phyloP scores from a whole-genome alignment of 2,113 vertebrate genomes.

The Vidua chalybeata region DNA sequence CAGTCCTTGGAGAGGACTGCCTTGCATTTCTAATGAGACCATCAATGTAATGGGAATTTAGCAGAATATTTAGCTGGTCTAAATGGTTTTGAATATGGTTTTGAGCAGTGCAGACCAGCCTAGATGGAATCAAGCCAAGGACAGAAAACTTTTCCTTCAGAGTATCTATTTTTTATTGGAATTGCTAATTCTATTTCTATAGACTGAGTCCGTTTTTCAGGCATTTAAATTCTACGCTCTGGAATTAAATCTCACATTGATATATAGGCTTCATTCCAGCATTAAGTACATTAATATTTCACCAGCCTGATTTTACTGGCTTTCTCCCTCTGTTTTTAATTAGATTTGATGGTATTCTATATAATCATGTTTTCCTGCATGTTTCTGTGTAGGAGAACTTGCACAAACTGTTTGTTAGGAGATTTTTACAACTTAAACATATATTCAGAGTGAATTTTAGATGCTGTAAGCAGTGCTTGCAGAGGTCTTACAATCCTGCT shows the following conservation, averaged over 20 bases:
- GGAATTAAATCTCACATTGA: slow-evolving; percentile 53
- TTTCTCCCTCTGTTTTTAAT: slow-evolving; percentile 41
- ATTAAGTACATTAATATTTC: slow-evolving; percentile 51
- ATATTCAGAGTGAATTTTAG: slow-evolving; percentile 8
- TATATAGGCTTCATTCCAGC: slow-evolving; percentile 49
- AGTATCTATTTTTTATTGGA: slow-evolving; percentile 50
- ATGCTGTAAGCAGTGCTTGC: background rate
- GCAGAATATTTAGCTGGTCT: background rate
- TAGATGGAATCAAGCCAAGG: slow-evolving; percentile 29
- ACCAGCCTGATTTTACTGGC: slow-evolving; percentile 39
- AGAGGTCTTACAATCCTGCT: background rate
- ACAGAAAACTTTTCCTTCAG: slow-evolving; percentile 18
- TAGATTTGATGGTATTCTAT: slow-evolving; percentile 30
- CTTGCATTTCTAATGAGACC: slow-evolving; percentile 41
- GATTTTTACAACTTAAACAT: slow-evolving; percentile 20
- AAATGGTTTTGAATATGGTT: slow-evolving; percentile 17
- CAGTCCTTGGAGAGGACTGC: background rate
- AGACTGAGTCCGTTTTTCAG: slow-evolving; percentile 26
- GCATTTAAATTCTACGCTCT: slow-evolving; percentile 42
- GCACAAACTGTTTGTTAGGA: slow-evolving; percentile 14
- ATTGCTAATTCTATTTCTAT: slow-evolving; percentile 63
- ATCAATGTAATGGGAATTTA: background rate
- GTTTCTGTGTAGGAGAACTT: background rate
- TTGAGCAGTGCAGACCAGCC: background rate
- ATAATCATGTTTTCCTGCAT: slow-evolving; percentile 26